phyloP scores from a whole-genome alignment of 1,140 invertebrate species.

The Drosophila pandora region DNA sequence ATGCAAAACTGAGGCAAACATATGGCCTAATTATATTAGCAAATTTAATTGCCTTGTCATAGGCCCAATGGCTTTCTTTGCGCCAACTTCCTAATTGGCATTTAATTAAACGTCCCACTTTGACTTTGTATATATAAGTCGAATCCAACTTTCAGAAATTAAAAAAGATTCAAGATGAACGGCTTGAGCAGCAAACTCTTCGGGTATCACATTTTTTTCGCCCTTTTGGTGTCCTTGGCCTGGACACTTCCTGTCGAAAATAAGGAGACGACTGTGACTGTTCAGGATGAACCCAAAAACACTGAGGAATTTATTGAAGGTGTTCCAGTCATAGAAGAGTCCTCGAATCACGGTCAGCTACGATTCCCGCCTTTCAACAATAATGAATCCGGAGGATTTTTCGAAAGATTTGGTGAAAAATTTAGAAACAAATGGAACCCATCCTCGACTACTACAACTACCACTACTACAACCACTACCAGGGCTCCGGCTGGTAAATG shows the following conservation, averaged over 20 bases:
- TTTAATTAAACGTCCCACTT: slow-evolving; percentile 38
- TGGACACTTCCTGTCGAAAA: slow-evolving; percentile 24
- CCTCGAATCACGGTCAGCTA: neutral
- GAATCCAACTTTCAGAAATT: neutral
- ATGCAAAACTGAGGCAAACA: slow-evolving; percentile 3
- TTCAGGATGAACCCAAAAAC: neutral
- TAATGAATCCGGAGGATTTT: slow-evolving; percentile 16
- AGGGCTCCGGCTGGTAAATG: neutral
- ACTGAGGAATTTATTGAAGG: slow-evolving; percentile 1
- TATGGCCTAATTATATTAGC: slow-evolving; percentile 33
- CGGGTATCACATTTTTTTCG: slow-evolving; percentile 10
- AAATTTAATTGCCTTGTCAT: slow-evolving; percentile 25
- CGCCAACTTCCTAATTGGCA: slow-evolving; percentile 36
- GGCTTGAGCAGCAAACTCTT: slow-evolving; percentile 4
- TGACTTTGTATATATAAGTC: slow-evolving; percentile 29
- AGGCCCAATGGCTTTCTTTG: slow-evolving; percentile 16
- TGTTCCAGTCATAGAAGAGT: slow-evolving; percentile 3
- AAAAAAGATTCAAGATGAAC: slow-evolving; percentile 22
- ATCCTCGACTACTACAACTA: neutral
- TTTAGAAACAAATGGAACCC: slow-evolving; percentile 23
- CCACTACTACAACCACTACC: slow-evolving; percentile 2
- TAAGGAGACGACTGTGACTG: neutral
- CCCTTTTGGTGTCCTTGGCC: slow-evolving; percentile 30
- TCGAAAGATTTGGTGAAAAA: slow-evolving; percentile 26
- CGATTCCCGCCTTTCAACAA: slow-evolving; percentile 21